phyloP scores from a whole-genome alignment of 2,888 invertebrate species.

The Tenthredo scrophulariae region DNA sequence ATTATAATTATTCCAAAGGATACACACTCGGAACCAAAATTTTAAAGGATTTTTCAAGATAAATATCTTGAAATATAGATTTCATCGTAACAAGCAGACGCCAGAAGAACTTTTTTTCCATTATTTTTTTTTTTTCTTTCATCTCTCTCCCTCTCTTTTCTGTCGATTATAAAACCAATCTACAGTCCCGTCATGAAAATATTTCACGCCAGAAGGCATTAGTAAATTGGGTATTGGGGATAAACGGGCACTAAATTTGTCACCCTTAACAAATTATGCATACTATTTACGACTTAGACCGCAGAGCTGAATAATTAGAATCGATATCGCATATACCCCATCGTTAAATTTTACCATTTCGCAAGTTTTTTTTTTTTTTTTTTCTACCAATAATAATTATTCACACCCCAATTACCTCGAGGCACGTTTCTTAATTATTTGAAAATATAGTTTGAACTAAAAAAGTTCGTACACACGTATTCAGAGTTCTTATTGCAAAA shows the following conservation, averaged over 20 bases:
- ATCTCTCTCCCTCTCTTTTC: neutral
- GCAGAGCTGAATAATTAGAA: constrained; percentile 22
- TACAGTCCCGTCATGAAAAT: constrained; percentile 56
- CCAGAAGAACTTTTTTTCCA: neutral
- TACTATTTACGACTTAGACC: constrained; percentile 58
- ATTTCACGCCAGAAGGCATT: constrained; percentile 55
- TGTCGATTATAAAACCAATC: constrained; percentile 30
- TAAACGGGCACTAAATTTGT: constrained; percentile 60
- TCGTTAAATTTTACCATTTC: neutral
- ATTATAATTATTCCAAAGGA: neutral
- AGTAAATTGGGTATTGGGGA: constrained; percentile 59
- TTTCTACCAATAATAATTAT: too few relatives aligned
- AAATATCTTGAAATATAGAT: neutral
- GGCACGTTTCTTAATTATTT: neutral
- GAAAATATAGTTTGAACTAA: too few relatives aligned
- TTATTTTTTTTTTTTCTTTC: neutral
- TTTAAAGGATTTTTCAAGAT: neutral
- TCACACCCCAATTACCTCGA: too few relatives aligned
- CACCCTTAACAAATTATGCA: constrained; percentile 57
- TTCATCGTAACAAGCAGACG: neutral
- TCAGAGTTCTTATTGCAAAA: too few relatives aligned
- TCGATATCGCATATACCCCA: neutral
- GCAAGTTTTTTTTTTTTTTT: neutral
- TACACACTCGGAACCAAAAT: neutral
- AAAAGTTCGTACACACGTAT: too few relatives aligned